phyloP scores from a whole-genome alignment of 1,140 invertebrate genomes.

The Atta cephalotes region DNA sequence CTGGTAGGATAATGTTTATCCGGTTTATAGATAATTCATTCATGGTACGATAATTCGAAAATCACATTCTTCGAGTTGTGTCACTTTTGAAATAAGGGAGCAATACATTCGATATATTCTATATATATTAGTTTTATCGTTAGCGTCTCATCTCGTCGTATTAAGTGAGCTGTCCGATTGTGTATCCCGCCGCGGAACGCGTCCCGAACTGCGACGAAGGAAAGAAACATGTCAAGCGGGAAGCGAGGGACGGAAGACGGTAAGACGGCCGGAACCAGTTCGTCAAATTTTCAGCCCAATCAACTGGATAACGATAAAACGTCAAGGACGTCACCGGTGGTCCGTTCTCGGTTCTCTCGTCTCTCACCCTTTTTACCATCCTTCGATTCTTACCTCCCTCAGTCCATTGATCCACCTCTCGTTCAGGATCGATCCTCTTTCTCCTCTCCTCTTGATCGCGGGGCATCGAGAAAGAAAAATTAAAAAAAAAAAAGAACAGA shows the following conservation, averaged over 20 bases:
- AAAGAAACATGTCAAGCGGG: conserved; percentile 49
- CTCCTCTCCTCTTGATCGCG: conserved; percentile 6
- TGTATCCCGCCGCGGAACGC: conserved; percentile 58
- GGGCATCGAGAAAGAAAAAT: background rate
- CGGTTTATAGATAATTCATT: too few species aligned
- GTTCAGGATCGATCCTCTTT: conserved; percentile 21
- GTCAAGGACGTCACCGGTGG: conserved; percentile 59
- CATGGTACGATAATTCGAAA: too few species aligned
- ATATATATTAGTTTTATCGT: conserved; percentile 30
- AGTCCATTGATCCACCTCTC: conserved; percentile 26
- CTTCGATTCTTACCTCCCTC: background rate
- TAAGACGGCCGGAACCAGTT: conserved; percentile 69
- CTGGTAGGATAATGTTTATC: too few species aligned
- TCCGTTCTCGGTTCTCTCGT: conserved; percentile 45
- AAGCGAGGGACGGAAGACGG: conserved; percentile 30
- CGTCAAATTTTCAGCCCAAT: conserved; percentile 75
- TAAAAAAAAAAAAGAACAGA: background rate
- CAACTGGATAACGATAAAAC: conserved; percentile 74
- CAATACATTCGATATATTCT: background rate
- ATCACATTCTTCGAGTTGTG: too few species aligned
- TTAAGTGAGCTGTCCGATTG: conserved; percentile 58
- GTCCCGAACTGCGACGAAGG: conserved; percentile 44
- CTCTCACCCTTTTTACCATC: conserved; percentile 25
- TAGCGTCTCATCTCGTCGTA: conserved; percentile 47
- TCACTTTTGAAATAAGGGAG: too few species aligned